Base-by-base conservation (phyloP, 2,113 vertebrate genomes). In the Megaceryle maxima region DNA sequence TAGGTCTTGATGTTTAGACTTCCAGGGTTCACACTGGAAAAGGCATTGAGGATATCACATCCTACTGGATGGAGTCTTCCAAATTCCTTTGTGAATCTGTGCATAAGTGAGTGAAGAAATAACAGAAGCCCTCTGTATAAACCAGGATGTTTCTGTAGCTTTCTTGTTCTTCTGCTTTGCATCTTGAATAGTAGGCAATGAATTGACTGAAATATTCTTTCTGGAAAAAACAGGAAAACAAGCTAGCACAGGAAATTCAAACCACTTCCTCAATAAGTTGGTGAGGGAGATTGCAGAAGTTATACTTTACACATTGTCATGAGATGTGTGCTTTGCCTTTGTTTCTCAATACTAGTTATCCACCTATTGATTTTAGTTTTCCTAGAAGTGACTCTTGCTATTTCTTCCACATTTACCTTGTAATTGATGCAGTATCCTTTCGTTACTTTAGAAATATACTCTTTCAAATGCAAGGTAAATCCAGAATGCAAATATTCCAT, bases 381-480 rank as follows among this genome's bases (percentile, higher is more conserved):
- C 29, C 48, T 69, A 16, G 18, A 48, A 79, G 66, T n/a, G 69
- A 76, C 91, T 87, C 9, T 82, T 87, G 46, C 10, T 22, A 6
- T 89, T 94, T 60, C 62, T 91, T 89, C 53, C 57, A 60, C 51
- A 41, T 92, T 89, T 89, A 57, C 48, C 41, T 77, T 83, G 16
- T 51, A 83, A 86, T 35, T 56, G 44, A 37, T 62, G 33, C 21
- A 68, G 24, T 25, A 79, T 68, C 5, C 1, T 60, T 79, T 76
- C 50, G 6, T 44, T 69, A 39, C 16, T 39, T 66, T 87, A 72
- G 70, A 89, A 93, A 60, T 48, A 60, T 1, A 25, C 11, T 44
- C 5, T 92, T 73, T 73, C 28, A 94, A 92, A 87, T 37, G 35
- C 20, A 57, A 56, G 13, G 9, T 53, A 53, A 79, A 91, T 73